Base-by-base conservation (phyloP, 2,113 vertebrate genomes). In the Sceloporus tristichus region DNA sequence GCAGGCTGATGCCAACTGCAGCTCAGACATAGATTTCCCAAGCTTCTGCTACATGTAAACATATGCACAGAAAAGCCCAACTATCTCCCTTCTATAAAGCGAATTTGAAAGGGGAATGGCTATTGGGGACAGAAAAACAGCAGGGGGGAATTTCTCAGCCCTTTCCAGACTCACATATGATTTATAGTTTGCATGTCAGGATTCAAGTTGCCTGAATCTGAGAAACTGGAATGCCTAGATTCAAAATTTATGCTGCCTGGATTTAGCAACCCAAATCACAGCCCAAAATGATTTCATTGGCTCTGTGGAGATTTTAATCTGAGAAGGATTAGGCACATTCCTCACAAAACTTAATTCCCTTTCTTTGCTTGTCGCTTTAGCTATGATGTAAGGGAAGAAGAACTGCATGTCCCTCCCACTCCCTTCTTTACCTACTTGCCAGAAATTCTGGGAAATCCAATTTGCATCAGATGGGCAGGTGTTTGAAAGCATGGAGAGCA, bases 101-200 rank as follows among this genome's bases (percentile, higher is more conserved):
- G 6, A n/a, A 11, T 38, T 18, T 74, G n/a, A 74, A 34, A 74
- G 29, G n/a, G 13, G 68, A 27, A 2, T 65, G 3, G 19, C 5
- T 34, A 16, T 38, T 29, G 29, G n/a, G 5, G 34, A 9, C 34
- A n/a, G n/a, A 74, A 74, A 74, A 34, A 29, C 13, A 34, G 71
- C 10, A 0, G n/a, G 4, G 71, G n/a, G 1, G 10, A 11, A 5
- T n/a, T n/a, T 5, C 6, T 7, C 7, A 65, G 9, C 48, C 48
- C 48, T 4, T 48, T 48, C 48, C 48, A 48, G 48, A 48, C 48
- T 48, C 7, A 23, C 65, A 70, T 27, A 70, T 34, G 9, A 73
- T 73, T 73, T 73, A 73, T 29, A 34, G 11, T 73, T 25, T 74
- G n/a, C n/a, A 74, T 5, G 4, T 74, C n/a, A 18, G 71, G 14